These are phyloP conservation scores for Metellina segmentata DNA, from an alignment of 2,888 invertebrate genomes.

Conservation along the genomic window DNA sequence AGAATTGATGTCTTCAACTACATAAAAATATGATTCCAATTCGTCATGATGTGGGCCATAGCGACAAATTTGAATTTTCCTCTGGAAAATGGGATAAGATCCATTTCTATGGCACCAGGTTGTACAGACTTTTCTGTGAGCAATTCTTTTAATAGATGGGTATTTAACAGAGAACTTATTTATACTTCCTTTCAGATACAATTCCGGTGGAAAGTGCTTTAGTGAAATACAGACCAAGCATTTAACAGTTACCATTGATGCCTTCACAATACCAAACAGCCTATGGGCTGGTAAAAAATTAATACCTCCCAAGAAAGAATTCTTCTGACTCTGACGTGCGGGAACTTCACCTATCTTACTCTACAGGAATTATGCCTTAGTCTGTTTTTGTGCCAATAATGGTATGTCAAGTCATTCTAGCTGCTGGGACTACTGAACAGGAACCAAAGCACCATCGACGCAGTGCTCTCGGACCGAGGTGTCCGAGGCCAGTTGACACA, in stretches of 20 bases:
- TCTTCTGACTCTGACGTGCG: constrained; percentile 52
- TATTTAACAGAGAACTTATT: no score
- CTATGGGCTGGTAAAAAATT: constrained; percentile 97
- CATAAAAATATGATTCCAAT: no score
- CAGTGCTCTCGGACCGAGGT: not conserved
- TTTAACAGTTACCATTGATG: constrained; percentile 99
- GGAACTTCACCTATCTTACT: constrained; percentile 21
- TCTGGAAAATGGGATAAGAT: no score
- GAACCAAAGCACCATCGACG: constrained; percentile 20
- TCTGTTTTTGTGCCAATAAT: constrained; percentile 73
- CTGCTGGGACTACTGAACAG: constrained; percentile 27
- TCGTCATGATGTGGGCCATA: no score
- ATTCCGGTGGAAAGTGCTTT: constrained; percentile 99
- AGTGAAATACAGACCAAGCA: constrained; percentile 98
- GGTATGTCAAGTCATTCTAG: constrained; percentile 48
- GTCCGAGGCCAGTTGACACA: not conserved
- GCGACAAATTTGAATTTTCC: no score
- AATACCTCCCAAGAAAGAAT: constrained; percentile 73
- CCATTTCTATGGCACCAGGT: no score
- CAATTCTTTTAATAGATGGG: no score
- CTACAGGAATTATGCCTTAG: constrained; percentile 67
- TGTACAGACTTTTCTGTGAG: no score
- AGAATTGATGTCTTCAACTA: no score
- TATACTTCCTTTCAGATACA: constrained; percentile 88
- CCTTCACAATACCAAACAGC: constrained; percentile 98